Evolutionary conservation across 2,113 vertebrate species (phyloP).

Genomic region (Cyanoramphus novaezelandiae): DNA sequence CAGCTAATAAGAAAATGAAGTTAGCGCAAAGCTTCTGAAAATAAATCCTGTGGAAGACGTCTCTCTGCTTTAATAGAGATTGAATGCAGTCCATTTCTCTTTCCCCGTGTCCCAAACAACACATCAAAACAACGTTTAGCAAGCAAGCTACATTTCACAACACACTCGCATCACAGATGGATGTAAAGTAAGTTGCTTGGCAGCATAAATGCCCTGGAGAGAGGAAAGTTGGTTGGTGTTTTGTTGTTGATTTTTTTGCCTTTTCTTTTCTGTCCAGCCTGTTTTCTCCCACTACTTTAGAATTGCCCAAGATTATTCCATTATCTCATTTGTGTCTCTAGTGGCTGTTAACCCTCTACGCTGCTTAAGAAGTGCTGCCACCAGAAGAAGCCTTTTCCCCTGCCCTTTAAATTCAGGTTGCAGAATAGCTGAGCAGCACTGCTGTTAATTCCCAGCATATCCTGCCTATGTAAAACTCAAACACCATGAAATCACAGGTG

Average conservation of each 20-base stretch:
- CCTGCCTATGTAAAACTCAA: constrained; percentile 45
- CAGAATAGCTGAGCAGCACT: constrained; percentile 46
- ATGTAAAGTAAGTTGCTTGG: constrained; percentile 31
- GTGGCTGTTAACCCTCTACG: constrained; percentile 52
- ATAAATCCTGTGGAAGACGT: not conserved
- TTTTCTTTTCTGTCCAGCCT: not conserved
- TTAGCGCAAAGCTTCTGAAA: constrained; percentile 16
- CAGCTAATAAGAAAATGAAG: constrained; percentile 57
- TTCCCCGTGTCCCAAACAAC: constrained; percentile 4
- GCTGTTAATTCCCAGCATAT: constrained; percentile 63
- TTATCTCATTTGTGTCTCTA: constrained; percentile 52
- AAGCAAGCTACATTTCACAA: constrained; percentile 49
- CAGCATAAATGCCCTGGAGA: constrained; percentile 38
- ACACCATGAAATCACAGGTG: not conserved
- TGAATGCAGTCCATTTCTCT: constrained; percentile 59
- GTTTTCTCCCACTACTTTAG: constrained; percentile 37
- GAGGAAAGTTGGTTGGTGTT: not conserved
- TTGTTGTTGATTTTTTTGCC: not conserved
- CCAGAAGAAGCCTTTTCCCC: constrained; percentile 33
- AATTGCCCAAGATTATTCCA: constrained; percentile 56
- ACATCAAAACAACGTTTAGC: constrained; percentile 30
- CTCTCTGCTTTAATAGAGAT: constrained; percentile 41
- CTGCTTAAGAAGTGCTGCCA: constrained; percentile 10
- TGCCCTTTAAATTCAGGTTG: constrained; percentile 45
- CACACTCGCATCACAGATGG: constrained; percentile 19